Base-by-base conservation (phyloP, 2,797 vertebrate genomes). In the Vireo griseus region DNA sequence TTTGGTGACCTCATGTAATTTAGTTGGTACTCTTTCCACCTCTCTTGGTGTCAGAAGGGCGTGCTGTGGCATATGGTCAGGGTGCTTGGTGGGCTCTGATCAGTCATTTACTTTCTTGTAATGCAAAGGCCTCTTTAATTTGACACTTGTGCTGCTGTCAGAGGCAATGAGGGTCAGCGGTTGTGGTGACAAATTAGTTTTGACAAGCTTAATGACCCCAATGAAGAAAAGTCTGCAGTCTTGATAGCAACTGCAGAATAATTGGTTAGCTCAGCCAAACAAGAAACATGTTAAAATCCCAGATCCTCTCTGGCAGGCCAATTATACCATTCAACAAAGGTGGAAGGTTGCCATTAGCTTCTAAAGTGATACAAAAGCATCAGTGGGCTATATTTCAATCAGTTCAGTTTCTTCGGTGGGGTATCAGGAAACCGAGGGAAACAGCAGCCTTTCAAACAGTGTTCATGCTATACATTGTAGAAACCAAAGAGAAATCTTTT, bases 131-230 rank as follows among this genome's bases (percentile, higher is more conserved):
- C 93, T 96, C 65, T 97, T 97, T 96, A 97, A 96, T 96, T 95
- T 95, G 96, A 97, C 96, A 92, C 96, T 97, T 97, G 90, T 96
- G 93, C 90, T 97, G 96, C 96, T 98, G 97, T 97, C 97, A 97
- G 95, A 98, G 79, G 90, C 97, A 98, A 93, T 97, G 95, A 97
- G 91, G 96, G 97, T 97, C 97, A 97, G 97, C 85, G 91, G 96
- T 97, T 97, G 94, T 96, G 96, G 94, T 97, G 96, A 98, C 97
- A 97, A 96, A 98, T 98, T 98, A 95, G 97, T 98, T 98, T 98
- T 98, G 98, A 98, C 97, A 98, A 97, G 97, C 95, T 97, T 98
- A 98, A 98, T 98, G 96, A 97, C 96, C 95, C 95, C 91, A 95
- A 11, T 72, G 95, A 97, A 97, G 95, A 96, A 94, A 97, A 97